Base-by-base conservation (phyloP, 2,797 vertebrate genomes). In the Danio choprae region DNA sequence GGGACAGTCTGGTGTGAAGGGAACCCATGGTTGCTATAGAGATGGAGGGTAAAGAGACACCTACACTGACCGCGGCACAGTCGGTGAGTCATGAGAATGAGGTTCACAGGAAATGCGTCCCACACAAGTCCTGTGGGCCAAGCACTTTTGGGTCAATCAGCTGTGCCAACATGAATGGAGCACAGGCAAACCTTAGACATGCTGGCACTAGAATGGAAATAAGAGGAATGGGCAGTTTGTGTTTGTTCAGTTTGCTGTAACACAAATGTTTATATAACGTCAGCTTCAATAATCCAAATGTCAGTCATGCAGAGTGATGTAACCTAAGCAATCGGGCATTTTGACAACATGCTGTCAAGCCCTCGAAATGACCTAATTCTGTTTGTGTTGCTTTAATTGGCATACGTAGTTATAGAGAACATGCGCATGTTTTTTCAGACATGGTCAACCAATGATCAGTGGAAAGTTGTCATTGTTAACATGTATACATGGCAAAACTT, bases 61-160 rank as follows among this genome's bases (percentile, higher is more conserved):
- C 90, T 89, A 91, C 89, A 84, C 88, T 85, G 38, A 90, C 91
- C 90, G 83, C 89, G 87, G 71, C 90, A 83, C 89, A 87, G 75
- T 84, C 41, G 38, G 73, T 93, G 92, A 93, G 84, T 94, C 91
- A 93, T 81, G 76, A 76, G 56, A 65, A 84, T 85, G 81, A 55
- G 79, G 90, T 87, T 87, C 82, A 86, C 13, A 75, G 82, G 81
- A 86, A 82, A 70, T 29, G 13, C 71, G 53, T 80, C 58, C 79
- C 76, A 82, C 72, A 65, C 70, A 22, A 74, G 56, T 69, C 48
- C 72, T 58, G 75, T 67, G 53, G 74, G 77, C 75, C 74, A 20
- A 6, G 40, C 22, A 29, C 60, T 72, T 59, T 29, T 69, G 55
- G 44, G 82, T 82, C 68, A 77, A 58, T 70, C 59, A 56, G 62